Percentiles rank a stretch among this genome's conserved stretches.
Evolutionary conservation across 2,888 invertebrate genomes (phyloP).

Genomic region (Drosophila mimetica): DNA sequence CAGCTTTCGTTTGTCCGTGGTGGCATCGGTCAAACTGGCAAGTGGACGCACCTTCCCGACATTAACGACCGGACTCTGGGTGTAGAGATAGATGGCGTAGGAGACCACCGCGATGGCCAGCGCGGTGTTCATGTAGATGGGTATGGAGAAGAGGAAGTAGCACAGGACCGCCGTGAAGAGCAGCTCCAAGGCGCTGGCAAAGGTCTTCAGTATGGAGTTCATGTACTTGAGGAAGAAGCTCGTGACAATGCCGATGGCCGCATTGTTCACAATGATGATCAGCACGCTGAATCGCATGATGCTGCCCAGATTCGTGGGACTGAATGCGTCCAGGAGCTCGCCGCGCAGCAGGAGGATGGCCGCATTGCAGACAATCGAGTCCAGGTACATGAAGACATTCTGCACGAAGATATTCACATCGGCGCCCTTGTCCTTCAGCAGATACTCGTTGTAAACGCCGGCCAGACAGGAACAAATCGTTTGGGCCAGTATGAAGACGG

Average conservation of each 20-base stretch:
- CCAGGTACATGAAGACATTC: slow-evolving; percentile 97
- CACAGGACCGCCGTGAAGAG: slow-evolving; percentile 95
- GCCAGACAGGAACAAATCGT: slow-evolving; percentile 96
- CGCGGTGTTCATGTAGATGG: slow-evolving; percentile 92
- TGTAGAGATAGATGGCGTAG: slow-evolving; percentile 93
- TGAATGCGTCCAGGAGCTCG: slow-evolving; percentile 87
- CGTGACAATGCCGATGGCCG: slow-evolving; percentile 95
- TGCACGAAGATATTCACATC: slow-evolving; percentile 95
- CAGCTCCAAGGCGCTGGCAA: slow-evolving; percentile 96
- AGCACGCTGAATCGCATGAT: slow-evolving; percentile 90
- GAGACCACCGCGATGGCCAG: slow-evolving; percentile 93
- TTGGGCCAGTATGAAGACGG: slow-evolving; percentile 89
- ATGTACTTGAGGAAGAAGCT: slow-evolving; percentile 96
- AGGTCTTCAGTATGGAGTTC: slow-evolving; percentile 97
- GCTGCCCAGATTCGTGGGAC: slow-evolving; percentile 85
- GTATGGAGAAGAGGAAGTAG: slow-evolving; percentile 93
- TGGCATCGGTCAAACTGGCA: slow-evolving; percentile 57
- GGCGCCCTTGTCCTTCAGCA: slow-evolving; percentile 93
- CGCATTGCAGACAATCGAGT: slow-evolving; percentile 96
- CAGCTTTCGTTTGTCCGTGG: slow-evolving; percentile 67
- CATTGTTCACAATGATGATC: slow-evolving; percentile 94
- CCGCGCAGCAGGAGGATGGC: slow-evolving; percentile 89
- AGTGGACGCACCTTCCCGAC: slow-evolving; percentile 80
- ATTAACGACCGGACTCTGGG: slow-evolving; percentile 93
- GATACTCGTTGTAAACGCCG: slow-evolving; percentile 97